phyloP scores from a whole-genome alignment of 2,113 vertebrate genomes.

The Synodontis membranacea region DNA sequence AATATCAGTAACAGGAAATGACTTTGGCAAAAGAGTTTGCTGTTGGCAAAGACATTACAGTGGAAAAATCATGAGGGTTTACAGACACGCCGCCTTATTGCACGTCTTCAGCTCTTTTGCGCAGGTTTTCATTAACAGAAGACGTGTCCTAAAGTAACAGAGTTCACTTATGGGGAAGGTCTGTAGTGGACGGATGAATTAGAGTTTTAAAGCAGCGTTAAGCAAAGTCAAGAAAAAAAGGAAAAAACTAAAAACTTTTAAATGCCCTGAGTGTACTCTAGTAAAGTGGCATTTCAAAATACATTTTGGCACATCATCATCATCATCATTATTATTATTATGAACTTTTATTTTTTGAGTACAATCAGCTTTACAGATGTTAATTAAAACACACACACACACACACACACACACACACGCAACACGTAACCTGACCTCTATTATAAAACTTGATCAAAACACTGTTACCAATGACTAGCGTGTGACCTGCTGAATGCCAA shows the following conservation, averaged over 20 bases:
- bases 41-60: background rate
- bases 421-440: background rate
- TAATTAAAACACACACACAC: background rate
- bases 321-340: background rate
- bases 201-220: background rate
- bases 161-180: background rate
- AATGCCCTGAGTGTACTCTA: slow-evolving; percentile 3
- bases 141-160: background rate
- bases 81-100: background rate
- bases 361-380: background rate
- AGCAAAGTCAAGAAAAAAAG: background rate
- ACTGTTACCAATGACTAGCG: background rate
- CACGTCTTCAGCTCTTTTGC: background rate
- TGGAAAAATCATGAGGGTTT: background rate
- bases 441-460: background rate
- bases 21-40: slow-evolving; percentile 14
- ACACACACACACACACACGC: background rate
- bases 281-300: background rate
- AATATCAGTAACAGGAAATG: slow-evolving; percentile 5
- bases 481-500: background rate
- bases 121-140: background rate
- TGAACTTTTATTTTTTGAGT: background rate
- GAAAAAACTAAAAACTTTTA: background rate
- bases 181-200: background rate
- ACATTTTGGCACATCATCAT: background rate